These are phyloP conservation scores for Dendrocincla tyrannina DNA, from an alignment of 2,797 vertebrate species.

Conservation along the genomic window DNA sequence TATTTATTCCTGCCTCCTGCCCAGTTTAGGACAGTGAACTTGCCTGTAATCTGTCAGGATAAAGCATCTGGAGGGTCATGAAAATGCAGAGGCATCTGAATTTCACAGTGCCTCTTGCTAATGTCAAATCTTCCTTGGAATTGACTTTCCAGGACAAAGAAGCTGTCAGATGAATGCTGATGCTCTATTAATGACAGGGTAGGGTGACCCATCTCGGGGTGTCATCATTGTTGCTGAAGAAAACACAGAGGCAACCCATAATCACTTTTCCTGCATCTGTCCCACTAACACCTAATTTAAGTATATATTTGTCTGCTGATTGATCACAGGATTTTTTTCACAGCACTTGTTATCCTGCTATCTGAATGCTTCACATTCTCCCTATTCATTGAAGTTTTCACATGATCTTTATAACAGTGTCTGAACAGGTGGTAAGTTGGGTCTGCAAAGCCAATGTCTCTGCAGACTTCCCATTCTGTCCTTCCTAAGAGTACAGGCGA, in stretches of 20 bases:
- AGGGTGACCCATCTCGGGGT: not conserved
- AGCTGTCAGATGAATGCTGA: not conserved
- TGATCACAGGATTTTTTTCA: not conserved
- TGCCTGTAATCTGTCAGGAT: not conserved
- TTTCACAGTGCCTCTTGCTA: not conserved
- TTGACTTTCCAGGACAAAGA: conserved; percentile 6
- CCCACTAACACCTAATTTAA: conserved; percentile 8
- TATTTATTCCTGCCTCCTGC: not conserved
- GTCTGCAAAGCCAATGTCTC: not conserved
- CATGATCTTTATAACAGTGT: not conserved
- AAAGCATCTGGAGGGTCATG: not conserved
- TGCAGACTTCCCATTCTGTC: not conserved
- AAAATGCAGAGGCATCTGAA: not conserved
- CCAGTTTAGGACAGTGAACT: not conserved
- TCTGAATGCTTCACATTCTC: not conserved
- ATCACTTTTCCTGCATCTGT: conserved; percentile 1
- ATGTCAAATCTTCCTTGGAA: not conserved
- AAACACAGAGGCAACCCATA: conserved; percentile 14
- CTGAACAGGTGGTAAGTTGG: not conserved
- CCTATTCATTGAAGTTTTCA: not conserved
- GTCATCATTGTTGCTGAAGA: not conserved
- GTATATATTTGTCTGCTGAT: not conserved
- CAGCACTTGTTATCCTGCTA: not conserved
- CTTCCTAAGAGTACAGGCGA: not conserved
- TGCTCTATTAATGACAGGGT: conserved; percentile 14